Percentiles rank a stretch among this genome's conserved stretches.
These are phyloP conservation scores for Chlorodrepanis virens DNA, from an alignment of 2,113 vertebrate species.

Conservation along the genomic window DNA sequence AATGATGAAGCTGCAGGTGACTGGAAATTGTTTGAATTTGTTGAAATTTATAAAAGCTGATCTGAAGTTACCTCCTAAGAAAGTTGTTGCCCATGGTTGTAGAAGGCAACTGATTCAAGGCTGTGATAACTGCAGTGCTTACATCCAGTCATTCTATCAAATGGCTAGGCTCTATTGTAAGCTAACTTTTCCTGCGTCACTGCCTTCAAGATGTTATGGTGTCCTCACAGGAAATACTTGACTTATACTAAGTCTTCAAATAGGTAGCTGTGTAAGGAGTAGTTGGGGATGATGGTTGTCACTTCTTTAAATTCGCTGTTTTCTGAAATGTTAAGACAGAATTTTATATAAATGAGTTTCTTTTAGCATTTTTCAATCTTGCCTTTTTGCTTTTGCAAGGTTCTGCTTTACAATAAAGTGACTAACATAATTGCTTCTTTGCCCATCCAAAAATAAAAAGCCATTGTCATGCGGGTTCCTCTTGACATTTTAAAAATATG, in stretches of 20 bases:
- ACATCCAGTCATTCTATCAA: accelerated
- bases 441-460: neutral
- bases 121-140: neutral
- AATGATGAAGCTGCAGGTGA: neutral
- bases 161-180: neutral
- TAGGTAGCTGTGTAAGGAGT: neutral
- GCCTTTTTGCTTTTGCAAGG: neutral
- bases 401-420: neutral
- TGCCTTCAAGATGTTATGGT: neutral
- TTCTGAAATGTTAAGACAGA: neutral
- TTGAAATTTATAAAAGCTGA: neutral
- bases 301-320: neutral
- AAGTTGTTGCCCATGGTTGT: neutral
- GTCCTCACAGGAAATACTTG: neutral
- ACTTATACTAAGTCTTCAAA: neutral
- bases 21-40: neutral
- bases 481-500: neutral
- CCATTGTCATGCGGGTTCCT: neutral
- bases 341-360: neutral
- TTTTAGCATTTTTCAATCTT: neutral
- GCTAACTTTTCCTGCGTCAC: neutral
- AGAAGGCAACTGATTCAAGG: neutral
- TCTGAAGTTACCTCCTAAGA: neutral
- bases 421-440: neutral
- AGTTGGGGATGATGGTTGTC: neutral